Evolutionary conservation across 2,888 invertebrate genomes (phyloP).

Genomic region (Caenorhabditis macrosperma): DNA sequence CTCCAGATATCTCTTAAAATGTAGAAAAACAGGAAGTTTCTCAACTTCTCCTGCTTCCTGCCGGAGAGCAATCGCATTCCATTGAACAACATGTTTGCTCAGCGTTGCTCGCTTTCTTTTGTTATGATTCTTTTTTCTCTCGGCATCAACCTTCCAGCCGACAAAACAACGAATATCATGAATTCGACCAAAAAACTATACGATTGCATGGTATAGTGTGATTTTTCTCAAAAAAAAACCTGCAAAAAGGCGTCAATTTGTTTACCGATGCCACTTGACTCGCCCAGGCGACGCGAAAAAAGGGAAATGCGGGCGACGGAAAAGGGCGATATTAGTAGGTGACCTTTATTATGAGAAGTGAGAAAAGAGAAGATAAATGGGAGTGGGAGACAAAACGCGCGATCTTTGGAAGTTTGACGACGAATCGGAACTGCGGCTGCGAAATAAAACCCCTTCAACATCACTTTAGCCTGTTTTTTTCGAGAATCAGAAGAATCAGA

Average conservation of each 20-base stretch:
- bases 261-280: neutral
- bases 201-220: neutral
- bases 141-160: neutral
- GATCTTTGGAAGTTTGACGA: neutral
- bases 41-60: neutral
- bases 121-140: neutral
- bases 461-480: too few species aligned
- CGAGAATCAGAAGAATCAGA: too few species aligned
- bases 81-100: slow-evolving; percentile 15
- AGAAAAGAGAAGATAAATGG: neutral
- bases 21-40: neutral
- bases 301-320: neutral
- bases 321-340: too few species aligned
- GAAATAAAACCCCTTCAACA: too few species aligned
- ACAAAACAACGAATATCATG: neutral
- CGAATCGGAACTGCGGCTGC: too few species aligned
- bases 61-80: neutral
- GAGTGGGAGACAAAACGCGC: neutral
- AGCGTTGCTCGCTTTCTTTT: neutral
- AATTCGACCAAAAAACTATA: neutral
- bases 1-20: too few species aligned
- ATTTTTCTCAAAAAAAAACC: neutral
- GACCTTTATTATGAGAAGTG: too few species aligned
- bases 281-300: neutral
- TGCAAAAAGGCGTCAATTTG: neutral